Percentiles rank a stretch among this genome's conserved stretches.
Conservation (phyloP, 2,797 vertebrate genomes). For the Chaetodon trifasciatus region DNA sequence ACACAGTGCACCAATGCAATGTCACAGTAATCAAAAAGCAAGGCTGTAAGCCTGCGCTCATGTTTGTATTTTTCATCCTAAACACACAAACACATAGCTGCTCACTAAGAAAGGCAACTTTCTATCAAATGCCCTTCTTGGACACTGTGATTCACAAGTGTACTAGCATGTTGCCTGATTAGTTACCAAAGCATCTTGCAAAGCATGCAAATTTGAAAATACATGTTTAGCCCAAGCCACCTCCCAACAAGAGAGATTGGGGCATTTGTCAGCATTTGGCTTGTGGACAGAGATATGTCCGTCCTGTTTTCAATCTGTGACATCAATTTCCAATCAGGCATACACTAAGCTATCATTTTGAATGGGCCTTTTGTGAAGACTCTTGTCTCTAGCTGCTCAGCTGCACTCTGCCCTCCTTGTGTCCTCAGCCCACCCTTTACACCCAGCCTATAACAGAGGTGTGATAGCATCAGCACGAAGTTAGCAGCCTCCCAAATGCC, state of each 20-base stretch:
- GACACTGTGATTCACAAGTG: background rate
- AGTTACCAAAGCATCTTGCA: background rate
- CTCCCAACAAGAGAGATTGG: background rate
- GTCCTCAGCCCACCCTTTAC: slow-evolving; percentile 37
- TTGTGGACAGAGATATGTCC: background rate
- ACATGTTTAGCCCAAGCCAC: too few species aligned
- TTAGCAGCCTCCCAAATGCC: slow-evolving; percentile 53
- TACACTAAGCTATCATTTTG: slow-evolving; percentile 5
- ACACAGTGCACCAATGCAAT: background rate
- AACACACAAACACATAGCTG: background rate
- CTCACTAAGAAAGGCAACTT: background rate
- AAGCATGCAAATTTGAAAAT: background rate
- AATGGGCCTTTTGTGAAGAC: slow-evolving; percentile 36
- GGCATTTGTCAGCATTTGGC: background rate
- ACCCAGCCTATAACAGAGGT: slow-evolving; percentile 32
- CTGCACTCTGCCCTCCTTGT: slow-evolving; percentile 30
- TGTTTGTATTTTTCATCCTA: background rate
- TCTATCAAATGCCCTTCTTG: background rate
- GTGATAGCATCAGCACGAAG: slow-evolving; percentile 55
- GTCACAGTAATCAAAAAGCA: background rate
- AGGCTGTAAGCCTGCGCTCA: background rate
- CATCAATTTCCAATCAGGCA: slow-evolving; percentile 22
- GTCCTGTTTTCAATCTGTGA: slow-evolving; percentile 26
- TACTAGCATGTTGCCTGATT: background rate
- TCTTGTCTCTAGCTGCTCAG: slow-evolving; percentile 19